Base-by-base conservation (phyloP, 2,113 vertebrate species). In the Pica pica region DNA sequence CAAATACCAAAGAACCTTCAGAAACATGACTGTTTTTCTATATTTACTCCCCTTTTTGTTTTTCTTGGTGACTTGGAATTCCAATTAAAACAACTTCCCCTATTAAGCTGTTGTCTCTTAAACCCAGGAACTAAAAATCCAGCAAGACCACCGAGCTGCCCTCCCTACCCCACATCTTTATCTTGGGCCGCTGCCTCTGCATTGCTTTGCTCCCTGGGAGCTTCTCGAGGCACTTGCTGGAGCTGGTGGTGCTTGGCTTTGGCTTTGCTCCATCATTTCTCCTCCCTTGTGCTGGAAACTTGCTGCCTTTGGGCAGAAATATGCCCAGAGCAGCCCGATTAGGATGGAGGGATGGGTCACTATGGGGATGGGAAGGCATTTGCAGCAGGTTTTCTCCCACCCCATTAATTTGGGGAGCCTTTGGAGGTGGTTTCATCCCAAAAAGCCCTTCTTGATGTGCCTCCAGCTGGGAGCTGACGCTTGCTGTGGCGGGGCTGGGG, bases 41-140 rank as follows among this genome's bases (percentile, higher is more conserved):
- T 85, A 80, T 95, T 95, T 91, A 94, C 65, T 83, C 55, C 39
- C 44, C 53, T 79, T 59, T 90, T 78, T 95, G 89, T 90, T 91
- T 93, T 82, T 87, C 84, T 85, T 49, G 20, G 89, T 39, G 87
- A 55, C 47, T 84, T 84, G 23, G 57, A 69, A 49, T 61, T 96
- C 94, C 93, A 91, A 46, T 87, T 90, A 74, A 87, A 95, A 65
- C 70, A 64, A 37, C 57, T 33, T 91, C 67, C 77, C 61, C 55
- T 76, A 46, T 61, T 79, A 93, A 91, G 84, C 41, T 2, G 6
- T 27, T 21, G 24, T 61, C 87, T 94, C 46, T 61, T 20, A 53
- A 89, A 80, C 28, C 9, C 21, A 7, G 74, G 26, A 94, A 50
- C 87, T 93, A 87, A 93, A 97, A 93, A 70, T 74, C 53, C 46